Evolutionary conservation across 2,888 invertebrate genomes (phyloP), one percentile per base, ranked within the genome.

Genomic region (Allacma fusca): DNA sequence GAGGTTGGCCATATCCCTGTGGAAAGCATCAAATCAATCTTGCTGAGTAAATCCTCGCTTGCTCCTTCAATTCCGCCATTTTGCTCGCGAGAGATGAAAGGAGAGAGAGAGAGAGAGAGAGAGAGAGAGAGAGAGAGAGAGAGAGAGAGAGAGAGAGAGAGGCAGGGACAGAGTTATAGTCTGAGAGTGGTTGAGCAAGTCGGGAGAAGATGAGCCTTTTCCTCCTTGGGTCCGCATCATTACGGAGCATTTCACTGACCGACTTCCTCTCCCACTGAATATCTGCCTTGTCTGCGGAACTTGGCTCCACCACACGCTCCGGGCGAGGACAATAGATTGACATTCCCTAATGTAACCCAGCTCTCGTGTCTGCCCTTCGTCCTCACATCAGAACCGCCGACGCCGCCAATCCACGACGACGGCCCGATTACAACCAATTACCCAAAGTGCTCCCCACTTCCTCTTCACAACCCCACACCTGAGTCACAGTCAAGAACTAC

Each of bases 1-100:
- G 69, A 70, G 64, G 78, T 78, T 75, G 70, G 29, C 78, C 78
- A 75, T 75, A 75, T 78, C 75, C 78, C 78, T 75, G 64, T 28
- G 71, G 65, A 72, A 75, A 78, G 75, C 75, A 78, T 75, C 78
- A 71, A 75, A 78, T 78, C 78, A 75, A 75, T 78, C 75, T 78
- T 75, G 71, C 69, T 78, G 64, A 72, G 65, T 78, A 73, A 68
- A 67, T 78, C 71, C 77, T 57, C 21, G 40, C 29, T 59, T 34
- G 34, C 74, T 65, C 64, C 21, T 34, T 44, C 43, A 74, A 64
- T 74, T 74, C 65, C 74, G 43, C 65, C 62, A 65, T 44, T 65
- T 65, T 34, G 21, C 34, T 62, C 40, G 23, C 43, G 29, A 28
- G 67, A 29, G 28, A 67, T 67, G 28, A 67, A 29, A 67, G 24